Evolutionary conservation across 2,888 invertebrate genomes (phyloP), one percentile per base, ranked within the genome.

Genomic region (Falcaria lacertinaria): DNA sequence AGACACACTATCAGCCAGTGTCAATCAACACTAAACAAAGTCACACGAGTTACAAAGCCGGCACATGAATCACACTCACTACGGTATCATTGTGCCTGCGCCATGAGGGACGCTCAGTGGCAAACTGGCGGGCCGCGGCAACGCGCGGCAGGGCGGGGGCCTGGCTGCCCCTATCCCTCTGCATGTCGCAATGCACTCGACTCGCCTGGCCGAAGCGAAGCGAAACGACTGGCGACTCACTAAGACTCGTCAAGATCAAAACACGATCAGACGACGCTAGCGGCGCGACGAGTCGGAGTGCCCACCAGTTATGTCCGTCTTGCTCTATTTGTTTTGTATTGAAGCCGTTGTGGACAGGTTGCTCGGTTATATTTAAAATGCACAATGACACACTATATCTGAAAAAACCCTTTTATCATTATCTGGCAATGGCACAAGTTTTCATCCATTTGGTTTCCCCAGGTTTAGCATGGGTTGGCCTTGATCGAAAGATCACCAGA

Each of bases 101-200:
- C 72, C 82, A 74, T 80, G 78, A 81, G 78, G 78, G 82, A 86
- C 87, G 87, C 87, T 75, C 85, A 68, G 77, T 80, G 81, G 74
- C 85, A 69, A 69, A 86, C 86, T 88, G 84, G 82, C 74, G 77
- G 62, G 62, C 65, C 55, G 59, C 61, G 62, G 60, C 52, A 52
- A 44, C 60, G 74, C 70, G 80, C 70, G 75, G 73, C 72, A 75
- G 77, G 79, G 82, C 76, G 83, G 85, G 85, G 82, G 78, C 78
- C 75, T 74, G 80, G 71, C 72, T 69, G 72, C 69, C 67, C 69
- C 69, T 64, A 71, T 74, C 75, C 55, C 67, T 70, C 58, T 87
- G 87, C 87, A 85, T 80, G 81, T 80, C 86, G 85, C 80, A 86
- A 77, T 80, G 79, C 78, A 79, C 69, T 74, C 71, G 67, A 60